Conservation (phyloP, 2,888 invertebrate genomes). For the Apodemia mormo region DNA sequence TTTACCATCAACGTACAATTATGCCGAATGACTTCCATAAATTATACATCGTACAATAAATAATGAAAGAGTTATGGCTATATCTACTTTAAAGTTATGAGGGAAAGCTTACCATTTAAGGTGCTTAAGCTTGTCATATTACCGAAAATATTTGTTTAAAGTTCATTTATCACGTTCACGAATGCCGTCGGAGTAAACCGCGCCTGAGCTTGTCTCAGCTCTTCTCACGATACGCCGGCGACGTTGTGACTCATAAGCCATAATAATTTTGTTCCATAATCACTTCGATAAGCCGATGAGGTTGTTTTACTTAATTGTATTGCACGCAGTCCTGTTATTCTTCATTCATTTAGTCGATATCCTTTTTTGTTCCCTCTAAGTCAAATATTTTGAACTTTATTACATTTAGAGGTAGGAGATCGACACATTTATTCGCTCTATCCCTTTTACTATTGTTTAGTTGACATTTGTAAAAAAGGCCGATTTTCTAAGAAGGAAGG, state of each 20-base stretch:
- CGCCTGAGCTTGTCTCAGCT: constrained; percentile 35
- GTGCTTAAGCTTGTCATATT: constrained; percentile 15
- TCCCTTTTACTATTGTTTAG: too few species aligned
- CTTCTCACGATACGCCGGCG: constrained; percentile 49
- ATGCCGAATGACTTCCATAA: background rate
- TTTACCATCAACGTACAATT: background rate
- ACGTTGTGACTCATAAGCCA: constrained; percentile 56
- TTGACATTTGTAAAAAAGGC: too few species aligned
- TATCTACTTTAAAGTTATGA: constrained; percentile 15
- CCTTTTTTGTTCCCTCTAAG: background rate
- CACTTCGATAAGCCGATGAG: constrained; percentile 40
- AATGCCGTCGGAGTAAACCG: constrained; percentile 34
- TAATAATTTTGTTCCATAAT: constrained; percentile 55
- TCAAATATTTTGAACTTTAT: background rate
- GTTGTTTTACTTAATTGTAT: constrained; percentile 38
- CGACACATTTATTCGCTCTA: too few species aligned
- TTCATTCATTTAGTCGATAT: constrained; percentile 29
- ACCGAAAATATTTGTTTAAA: constrained; percentile 10
- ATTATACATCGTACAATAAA: background rate
- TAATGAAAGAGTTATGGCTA: constrained; percentile 6
- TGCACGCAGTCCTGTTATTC: constrained; percentile 22
- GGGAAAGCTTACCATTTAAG: background rate
- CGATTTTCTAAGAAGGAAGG: too few species aligned
- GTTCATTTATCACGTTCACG: constrained; percentile 3
- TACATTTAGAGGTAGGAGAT: background rate